Conservation (phyloP, 1,140 invertebrate species). For the Parasteatoda tepidariorum region DNA sequence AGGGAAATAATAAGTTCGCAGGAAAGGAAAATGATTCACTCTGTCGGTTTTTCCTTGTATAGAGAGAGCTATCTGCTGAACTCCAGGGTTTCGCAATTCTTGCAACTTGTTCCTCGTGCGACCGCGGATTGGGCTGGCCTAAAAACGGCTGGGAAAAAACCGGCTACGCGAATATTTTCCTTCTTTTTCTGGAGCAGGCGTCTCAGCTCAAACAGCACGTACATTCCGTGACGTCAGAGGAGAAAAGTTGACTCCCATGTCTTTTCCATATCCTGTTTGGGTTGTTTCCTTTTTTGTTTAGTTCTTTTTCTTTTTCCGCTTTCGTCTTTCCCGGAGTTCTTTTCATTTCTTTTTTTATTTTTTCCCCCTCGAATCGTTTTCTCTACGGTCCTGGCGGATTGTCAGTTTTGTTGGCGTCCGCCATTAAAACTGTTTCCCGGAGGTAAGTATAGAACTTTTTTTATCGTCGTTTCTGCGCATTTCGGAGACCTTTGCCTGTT, state of each 20-base stretch:
- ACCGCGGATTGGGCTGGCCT: slow-evolving; percentile 51
- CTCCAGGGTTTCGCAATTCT: slow-evolving; percentile 57
- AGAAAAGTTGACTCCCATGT: slow-evolving; percentile 55
- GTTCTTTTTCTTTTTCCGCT: slow-evolving; percentile 56
- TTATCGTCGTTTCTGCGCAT: background rate
- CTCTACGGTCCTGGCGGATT: slow-evolving; percentile 19
- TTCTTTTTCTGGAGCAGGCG: slow-evolving; percentile 59
- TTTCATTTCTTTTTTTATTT: slow-evolving; percentile 46
- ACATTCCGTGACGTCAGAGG: slow-evolving; percentile 56
- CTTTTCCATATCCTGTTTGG: slow-evolving; percentile 61
- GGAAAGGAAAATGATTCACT: slow-evolving; percentile 33
- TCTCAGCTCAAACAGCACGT: slow-evolving; percentile 26
- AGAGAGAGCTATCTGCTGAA: slow-evolving; percentile 1
- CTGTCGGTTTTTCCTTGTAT: slow-evolving; percentile 41
- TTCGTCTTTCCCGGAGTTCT: slow-evolving; percentile 59
- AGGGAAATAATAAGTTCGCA: slow-evolving; percentile 26
- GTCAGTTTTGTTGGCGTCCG: slow-evolving; percentile 40
- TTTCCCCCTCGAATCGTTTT: slow-evolving; percentile 30
- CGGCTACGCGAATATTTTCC: slow-evolving; percentile 53
- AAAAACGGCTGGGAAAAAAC: slow-evolving; percentile 60
- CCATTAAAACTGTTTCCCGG: background rate
- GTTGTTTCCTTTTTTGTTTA: slow-evolving; percentile 58
- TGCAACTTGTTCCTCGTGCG: slow-evolving; percentile 46
- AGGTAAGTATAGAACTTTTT: background rate
- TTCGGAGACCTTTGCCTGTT: background rate